Evolutionary conservation across 2,888 invertebrate species (phyloP), one percentile per base, ranked within the genome.

Genomic region (Cyaniris semiargus): DNA sequence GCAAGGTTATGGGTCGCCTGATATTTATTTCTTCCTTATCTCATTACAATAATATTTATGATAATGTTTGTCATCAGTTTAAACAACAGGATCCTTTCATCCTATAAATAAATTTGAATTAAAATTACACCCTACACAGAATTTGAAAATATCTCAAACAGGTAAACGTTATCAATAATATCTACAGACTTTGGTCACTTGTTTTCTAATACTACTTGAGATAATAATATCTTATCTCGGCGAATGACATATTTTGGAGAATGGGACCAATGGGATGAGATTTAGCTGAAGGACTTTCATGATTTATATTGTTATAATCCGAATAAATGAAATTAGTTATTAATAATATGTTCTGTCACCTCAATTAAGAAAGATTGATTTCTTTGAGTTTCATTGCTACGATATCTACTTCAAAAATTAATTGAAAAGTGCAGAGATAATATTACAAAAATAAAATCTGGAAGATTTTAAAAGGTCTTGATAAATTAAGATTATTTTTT

Each of bases 1-100:
- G 58, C 72, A 71, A 72, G 78, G 78, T 76, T 71, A 75, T 77
- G 79, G 79, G 76, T 76, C 58, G 70, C 70, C 58, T 53, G 74
- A 77, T 77, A 77, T 77, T 76, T 78, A 78, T 78, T 70, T 72
- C 48, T 71, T 72, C 23, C 21, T 72, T 72, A 72, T 72, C 72
- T 72, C 21, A 38, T 23, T 21, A 72, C 72, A 72, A 48, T 48
- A 72, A 72, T 72, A 72, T 72, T 48, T 72, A 72, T 72, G 13
- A 72, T 72, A 72, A 15, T 48, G 72, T 72, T 48, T 72, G 7
- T 23, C 21, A 72, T 71, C 48, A 23, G 23, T 27, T 44, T 23
- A 23, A 72, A 44, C 15, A 72, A 72, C 72, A 72, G 34, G 38
- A 38, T n/a, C 18, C n/a, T 71, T 8, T 34, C 34, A 18, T 34